Evolutionary conservation across 1,140 invertebrate species (phyloP).

Genomic region (Lasioglossum albipes): DNA sequence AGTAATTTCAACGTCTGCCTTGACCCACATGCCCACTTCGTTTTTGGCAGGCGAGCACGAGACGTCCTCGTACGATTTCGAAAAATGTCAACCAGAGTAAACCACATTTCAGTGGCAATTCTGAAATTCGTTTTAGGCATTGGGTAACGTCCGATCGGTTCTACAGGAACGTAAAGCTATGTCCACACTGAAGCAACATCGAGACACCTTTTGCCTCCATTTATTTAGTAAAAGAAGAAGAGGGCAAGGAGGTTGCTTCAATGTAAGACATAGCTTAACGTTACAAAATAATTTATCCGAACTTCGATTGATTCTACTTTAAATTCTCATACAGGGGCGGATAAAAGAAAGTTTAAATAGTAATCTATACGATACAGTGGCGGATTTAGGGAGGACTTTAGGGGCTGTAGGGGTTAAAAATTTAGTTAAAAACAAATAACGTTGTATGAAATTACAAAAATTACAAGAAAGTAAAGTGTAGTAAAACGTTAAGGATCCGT

Average conservation of each 20-base stretch:
- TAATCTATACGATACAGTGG: no score
- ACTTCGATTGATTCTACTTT: background rate
- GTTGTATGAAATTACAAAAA: no score
- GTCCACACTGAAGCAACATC: no score
- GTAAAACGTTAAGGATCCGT: no score
- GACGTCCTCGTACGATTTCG: constrained; percentile 10
- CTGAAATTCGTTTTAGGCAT: background rate
- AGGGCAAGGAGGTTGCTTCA: no score
- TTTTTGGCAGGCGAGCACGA: background rate
- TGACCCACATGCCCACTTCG: background rate
- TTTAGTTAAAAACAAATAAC: no score
- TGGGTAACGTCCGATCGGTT: background rate
- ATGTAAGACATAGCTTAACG: no score
- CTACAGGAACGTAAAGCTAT: background rate
- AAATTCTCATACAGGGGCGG: background rate
- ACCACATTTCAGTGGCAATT: background rate
- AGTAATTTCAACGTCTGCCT: background rate
- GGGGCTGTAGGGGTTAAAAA: no score
- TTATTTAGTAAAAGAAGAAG: no score
- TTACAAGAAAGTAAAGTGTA: no score
- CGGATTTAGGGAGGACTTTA: no score
- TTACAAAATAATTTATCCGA: background rate
- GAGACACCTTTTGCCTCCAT: no score
- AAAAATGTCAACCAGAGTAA: background rate
- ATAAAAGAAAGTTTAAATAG: background rate